These are phyloP conservation scores for Phallusia fumigata DNA, from an alignment of 23 tunicate species.

Conservation along the genomic window DNA sequence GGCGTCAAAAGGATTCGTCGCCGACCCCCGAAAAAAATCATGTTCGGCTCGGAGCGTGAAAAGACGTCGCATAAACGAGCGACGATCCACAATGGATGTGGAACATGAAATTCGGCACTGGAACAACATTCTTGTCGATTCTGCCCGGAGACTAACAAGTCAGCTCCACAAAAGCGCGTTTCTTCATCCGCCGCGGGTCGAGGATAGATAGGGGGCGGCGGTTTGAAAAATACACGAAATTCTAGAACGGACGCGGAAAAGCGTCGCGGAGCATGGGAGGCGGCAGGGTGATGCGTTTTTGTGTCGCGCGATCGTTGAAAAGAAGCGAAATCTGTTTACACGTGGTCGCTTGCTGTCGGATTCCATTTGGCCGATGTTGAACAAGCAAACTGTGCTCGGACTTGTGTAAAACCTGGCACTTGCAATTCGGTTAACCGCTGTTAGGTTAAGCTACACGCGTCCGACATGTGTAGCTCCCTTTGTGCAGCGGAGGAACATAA, in stretches of 20 bases:
- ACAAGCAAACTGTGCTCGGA: background rate
- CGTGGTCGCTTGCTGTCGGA: background rate
- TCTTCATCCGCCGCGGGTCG: background rate
- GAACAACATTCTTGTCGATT: constrained; percentile 7
- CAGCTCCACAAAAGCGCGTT: background rate
- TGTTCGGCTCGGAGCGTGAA: background rate
- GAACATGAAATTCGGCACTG: constrained; percentile 11
- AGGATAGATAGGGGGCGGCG: background rate
- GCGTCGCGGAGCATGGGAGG: background rate
- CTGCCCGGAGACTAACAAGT: background rate
- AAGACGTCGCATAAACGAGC: background rate
- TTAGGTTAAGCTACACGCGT: constrained; percentile 11
- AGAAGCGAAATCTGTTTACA: background rate
- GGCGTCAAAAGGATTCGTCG: background rate
- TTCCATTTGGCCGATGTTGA: background rate
- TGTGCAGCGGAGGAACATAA: background rate
- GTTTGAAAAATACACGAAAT: constrained; percentile 9
- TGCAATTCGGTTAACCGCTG: background rate
- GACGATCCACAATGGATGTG: background rate
- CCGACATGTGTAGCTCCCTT: background rate
- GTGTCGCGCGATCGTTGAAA: constrained; percentile 3
- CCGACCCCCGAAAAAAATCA: background rate
- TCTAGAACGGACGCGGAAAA: constrained; percentile 7
- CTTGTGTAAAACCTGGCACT: background rate
- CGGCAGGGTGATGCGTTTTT: constrained; percentile 9